Conservation (phyloP, 2,113 vertebrate genomes). For the Enhydra lutris region DNA sequence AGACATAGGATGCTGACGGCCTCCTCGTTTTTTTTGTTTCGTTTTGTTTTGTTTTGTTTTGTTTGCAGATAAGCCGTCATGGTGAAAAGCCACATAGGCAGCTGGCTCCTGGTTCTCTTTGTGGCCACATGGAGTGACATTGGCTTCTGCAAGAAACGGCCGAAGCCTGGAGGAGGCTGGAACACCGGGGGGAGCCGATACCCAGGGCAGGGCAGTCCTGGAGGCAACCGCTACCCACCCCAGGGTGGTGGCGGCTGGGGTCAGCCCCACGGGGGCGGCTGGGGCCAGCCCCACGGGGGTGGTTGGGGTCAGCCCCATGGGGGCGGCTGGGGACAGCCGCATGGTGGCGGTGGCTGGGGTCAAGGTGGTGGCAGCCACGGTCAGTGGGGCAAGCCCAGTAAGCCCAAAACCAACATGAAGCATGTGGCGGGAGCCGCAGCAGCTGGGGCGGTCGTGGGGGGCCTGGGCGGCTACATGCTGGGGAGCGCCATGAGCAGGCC, state of each 20-base stretch:
- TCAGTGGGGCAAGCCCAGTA: constrained; percentile 80
- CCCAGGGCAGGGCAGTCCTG: constrained; percentile 62
- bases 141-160: constrained; percentile 78
- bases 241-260: constrained; percentile 67
- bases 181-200: constrained; percentile 73
- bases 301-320: constrained; percentile 53
- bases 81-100: constrained; percentile 61
- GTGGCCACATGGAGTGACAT: constrained; percentile 66
- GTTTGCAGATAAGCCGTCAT: constrained; percentile 73
- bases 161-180: constrained; percentile 77
- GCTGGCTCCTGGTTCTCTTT: constrained; percentile 76
- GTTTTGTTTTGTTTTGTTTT: too few relatives aligned
- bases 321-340: constrained; percentile 50
- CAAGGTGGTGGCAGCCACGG: constrained; percentile 75
- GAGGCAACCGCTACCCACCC: constrained; percentile 72
- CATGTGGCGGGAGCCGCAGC: constrained; percentile 78
- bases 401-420: constrained; percentile 83
- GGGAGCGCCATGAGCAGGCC: constrained; percentile 81
- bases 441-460: constrained; percentile 77
- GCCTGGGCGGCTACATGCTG: constrained; percentile 82
- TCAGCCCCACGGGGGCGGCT: constrained; percentile 57
- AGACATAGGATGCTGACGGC: neutral
- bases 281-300: constrained; percentile 35
- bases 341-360: constrained; percentile 70
- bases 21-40: constrained; percentile 34